These are phyloP conservation scores for Ceratosolen solmsi DNA, from an alignment of 1,140 invertebrate species.

Conservation along the genomic window DNA sequence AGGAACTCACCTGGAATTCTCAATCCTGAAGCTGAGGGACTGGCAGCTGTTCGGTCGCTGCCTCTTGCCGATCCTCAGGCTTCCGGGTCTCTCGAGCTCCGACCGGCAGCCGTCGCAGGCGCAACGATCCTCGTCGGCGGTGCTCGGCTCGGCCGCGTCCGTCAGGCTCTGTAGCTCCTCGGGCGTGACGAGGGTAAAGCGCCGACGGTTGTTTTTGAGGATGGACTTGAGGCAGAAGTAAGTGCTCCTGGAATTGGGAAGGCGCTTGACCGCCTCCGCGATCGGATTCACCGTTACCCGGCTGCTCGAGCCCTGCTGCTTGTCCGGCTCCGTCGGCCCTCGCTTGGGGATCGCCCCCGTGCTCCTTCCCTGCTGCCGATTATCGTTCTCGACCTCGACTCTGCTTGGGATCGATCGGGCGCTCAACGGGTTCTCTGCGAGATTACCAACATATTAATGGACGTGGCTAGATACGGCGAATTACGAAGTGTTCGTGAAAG, in stretches of 20 bases:
- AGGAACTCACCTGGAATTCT: conserved; percentile 38
- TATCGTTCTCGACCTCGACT: not conserved
- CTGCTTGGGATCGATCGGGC: not conserved
- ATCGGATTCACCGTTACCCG: conserved; percentile 63
- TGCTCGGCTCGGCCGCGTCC: not conserved
- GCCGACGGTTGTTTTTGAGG: conserved; percentile 65
- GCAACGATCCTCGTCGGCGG: not conserved
- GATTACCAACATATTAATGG: not conserved
- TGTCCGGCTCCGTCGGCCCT: not conserved
- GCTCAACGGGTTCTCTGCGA: conserved; percentile 1
- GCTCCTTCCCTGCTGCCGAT: conserved; percentile 11
- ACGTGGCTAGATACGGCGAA: too few relatives aligned
- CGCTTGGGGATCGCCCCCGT: conserved; percentile 60
- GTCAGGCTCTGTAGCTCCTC: conserved; percentile 59
- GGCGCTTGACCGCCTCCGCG: conserved; percentile 55
- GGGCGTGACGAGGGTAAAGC: conserved; percentile 68
- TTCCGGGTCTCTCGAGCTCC: conserved; percentile 18
- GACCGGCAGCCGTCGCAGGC: conserved; percentile 22
- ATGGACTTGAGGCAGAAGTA: conserved; percentile 70
- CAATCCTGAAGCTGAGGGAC: conserved; percentile 22
- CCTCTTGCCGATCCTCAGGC: conserved; percentile 60
- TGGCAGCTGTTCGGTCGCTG: conserved; percentile 55
- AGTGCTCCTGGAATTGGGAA: conserved; percentile 60
- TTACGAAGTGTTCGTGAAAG: too few relatives aligned
- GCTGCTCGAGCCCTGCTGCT: conserved; percentile 33